Percentiles rank a stretch among this genome's conserved stretches.
These are phyloP conservation scores for Thunnus maccoyii DNA, from an alignment of 2,113 vertebrate genomes.

Conservation along the genomic window DNA sequence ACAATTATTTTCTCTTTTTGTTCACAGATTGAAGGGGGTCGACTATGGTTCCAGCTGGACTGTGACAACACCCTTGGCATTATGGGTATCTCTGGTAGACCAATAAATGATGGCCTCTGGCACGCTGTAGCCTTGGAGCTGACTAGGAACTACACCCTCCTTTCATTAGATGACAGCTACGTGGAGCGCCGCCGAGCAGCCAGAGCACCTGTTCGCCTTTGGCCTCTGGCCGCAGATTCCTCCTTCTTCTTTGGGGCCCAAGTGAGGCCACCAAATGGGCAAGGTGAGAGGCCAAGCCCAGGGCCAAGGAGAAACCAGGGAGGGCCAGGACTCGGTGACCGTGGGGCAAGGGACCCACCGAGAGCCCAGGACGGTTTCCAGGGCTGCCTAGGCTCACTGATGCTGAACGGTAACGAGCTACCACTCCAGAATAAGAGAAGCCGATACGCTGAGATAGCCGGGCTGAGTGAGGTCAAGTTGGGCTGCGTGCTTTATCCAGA, in stretches of 20 bases:
- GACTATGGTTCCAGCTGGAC: slow-evolving; percentile 97
- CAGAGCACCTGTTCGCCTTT: slow-evolving; percentile 90
- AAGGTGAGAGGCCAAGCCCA: slow-evolving; percentile 75
- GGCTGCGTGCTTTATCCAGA: slow-evolving; percentile 95
- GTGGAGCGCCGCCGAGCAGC: slow-evolving; percentile 90
- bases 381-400: slow-evolving; percentile 92
- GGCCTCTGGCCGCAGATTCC: slow-evolving; percentile 89
- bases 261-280: slow-evolving; percentile 86
- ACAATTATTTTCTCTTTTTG: not conserved
- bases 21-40: slow-evolving; percentile 91
- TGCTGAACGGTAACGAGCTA: slow-evolving; percentile 92
- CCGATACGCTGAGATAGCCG: slow-evolving; percentile 93
- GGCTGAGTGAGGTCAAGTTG: slow-evolving; percentile 91
- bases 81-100: slow-evolving; percentile 93
- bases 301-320: slow-evolving; percentile 85
- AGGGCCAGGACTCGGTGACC: slow-evolving; percentile 78
- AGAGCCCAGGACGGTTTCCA: slow-evolving; percentile 93
- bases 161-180: slow-evolving; percentile 95
- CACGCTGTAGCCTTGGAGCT: slow-evolving; percentile 94
- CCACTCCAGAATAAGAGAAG: slow-evolving; percentile 95
- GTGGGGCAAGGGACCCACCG: slow-evolving; percentile 79
- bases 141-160: slow-evolving; percentile 93
- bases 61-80: slow-evolving; percentile 93
- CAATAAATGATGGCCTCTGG: slow-evolving; percentile 95
- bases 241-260: slow-evolving; percentile 94